These are phyloP conservation scores for Sweltsa coloradensis DNA, from an alignment of 1,140 invertebrate species.

Conservation along the genomic window DNA sequence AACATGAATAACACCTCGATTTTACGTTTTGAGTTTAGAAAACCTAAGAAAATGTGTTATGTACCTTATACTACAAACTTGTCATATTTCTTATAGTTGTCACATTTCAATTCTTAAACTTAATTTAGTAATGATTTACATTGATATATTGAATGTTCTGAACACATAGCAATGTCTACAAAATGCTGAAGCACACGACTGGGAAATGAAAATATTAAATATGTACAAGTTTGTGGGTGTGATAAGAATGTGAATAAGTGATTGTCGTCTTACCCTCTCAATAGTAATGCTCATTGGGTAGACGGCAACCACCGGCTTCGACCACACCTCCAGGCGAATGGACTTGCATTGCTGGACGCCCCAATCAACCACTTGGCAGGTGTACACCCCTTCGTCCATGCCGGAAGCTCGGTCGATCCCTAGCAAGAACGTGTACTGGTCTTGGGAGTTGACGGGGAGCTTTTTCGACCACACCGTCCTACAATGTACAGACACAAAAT, in stretches of 20 bases:
- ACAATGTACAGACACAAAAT: not conserved
- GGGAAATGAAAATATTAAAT: not conserved
- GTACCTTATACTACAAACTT: too few species aligned
- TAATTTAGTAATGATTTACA: not conserved
- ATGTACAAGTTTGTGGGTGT: too few species aligned
- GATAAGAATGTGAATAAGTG: too few species aligned
- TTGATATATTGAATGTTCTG: not conserved
- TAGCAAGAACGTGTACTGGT: slow-evolving; percentile 52
- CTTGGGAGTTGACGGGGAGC: slow-evolving; percentile 44
- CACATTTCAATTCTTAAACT: too few species aligned
- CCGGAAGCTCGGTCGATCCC: slow-evolving; percentile 49
- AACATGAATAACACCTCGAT: too few species aligned
- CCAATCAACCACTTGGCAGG: slow-evolving; percentile 57
- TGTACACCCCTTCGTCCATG: slow-evolving; percentile 57
- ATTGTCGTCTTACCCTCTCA: slow-evolving; percentile 39
- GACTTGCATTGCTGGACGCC: slow-evolving; percentile 61
- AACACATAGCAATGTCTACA: not conserved
- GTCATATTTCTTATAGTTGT: too few species aligned
- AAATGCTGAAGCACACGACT: not conserved
- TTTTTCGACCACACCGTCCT: slow-evolving; percentile 33
- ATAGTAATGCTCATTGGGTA: slow-evolving; percentile 60
- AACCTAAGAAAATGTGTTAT: too few species aligned
- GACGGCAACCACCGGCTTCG: slow-evolving; percentile 52
- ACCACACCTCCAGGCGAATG: slow-evolving; percentile 47
- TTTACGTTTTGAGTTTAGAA: too few species aligned